Evolutionary conservation across 2,888 invertebrate genomes (phyloP).

Genomic region (Macrosiphum euphorbiae): DNA sequence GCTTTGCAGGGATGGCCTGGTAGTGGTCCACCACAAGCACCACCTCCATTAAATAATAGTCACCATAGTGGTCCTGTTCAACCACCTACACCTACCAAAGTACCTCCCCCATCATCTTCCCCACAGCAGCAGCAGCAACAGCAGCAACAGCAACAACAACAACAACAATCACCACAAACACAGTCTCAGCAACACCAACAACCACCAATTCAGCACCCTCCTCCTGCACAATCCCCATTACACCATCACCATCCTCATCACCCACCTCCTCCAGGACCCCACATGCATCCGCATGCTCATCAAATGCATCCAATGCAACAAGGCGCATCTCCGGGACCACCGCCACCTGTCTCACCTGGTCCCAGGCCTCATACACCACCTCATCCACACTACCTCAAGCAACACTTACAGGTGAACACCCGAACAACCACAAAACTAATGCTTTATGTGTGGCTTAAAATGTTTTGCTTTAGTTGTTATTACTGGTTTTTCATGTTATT

Average conservation of each 20-base stretch:
- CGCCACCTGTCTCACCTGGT: conserved; percentile 68
- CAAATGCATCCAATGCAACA: conserved; percentile 69
- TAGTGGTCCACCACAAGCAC: conserved; percentile 68
- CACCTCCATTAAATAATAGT: conserved; percentile 67
- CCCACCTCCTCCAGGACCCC: conserved; percentile 62
- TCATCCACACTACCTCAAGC: conserved; percentile 78
- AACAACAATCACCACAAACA: conserved; percentile 66
- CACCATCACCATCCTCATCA: conserved; percentile 65
- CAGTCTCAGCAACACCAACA: conserved; percentile 70
- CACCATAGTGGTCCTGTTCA: conserved; percentile 63
- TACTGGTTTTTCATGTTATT: neutral
- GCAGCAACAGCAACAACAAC: conserved; percentile 46
- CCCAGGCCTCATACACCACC: conserved; percentile 73
- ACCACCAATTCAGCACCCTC: conserved; percentile 64
- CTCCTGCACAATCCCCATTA: conserved; percentile 63
- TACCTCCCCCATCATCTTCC: conserved; percentile 66
- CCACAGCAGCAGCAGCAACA: conserved; percentile 66
- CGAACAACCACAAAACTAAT: conserved; percentile 36
- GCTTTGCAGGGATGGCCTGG: conserved; percentile 68
- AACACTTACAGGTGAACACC: conserved; percentile 72
- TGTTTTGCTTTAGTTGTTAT: conserved; percentile 65
- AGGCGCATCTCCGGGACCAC: conserved; percentile 68
- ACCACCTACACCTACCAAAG: conserved; percentile 66
- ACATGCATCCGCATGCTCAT: conserved; percentile 66
- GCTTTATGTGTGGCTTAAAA: conserved; percentile 42